A percentile compares a stretch with the other conserved stretches of the same genome.
These are phyloP conservation scores for Clarias platycephalus DNA, from an alignment of 2,797 vertebrate genomes.

Conservation along the genomic window DNA sequence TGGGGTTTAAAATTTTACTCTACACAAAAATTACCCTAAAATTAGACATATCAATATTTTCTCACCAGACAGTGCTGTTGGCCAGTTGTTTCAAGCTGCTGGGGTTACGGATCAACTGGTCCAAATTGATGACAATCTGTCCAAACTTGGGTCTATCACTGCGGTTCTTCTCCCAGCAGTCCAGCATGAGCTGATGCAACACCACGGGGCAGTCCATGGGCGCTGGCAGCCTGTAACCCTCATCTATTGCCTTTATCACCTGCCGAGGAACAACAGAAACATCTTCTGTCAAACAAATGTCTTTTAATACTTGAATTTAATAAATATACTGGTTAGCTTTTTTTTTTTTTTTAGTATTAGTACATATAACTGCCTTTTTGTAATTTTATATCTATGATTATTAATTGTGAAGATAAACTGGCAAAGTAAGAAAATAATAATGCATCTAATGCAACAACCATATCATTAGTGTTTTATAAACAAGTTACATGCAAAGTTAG, in stretches of 20 bases:
- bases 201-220: constrained; percentile 95
- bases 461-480: neutral
- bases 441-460: neutral
- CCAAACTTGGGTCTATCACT: constrained; percentile 93
- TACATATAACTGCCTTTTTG: neutral
- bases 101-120: constrained; percentile 94
- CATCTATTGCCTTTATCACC: constrained; percentile 97
- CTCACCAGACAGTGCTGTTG: constrained; percentile 57
- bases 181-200: constrained; percentile 95
- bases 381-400: neutral
- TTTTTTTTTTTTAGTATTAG: neutral
- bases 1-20: neutral
- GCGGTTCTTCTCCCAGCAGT: constrained; percentile 97
- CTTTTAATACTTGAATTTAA: neutral
- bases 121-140: constrained; percentile 91
- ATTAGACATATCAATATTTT: neutral
- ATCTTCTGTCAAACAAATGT: constrained; percentile 5
- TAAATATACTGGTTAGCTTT: neutral
- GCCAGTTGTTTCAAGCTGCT: constrained; percentile 89
- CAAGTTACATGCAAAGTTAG: constrained; percentile 38
- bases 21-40: neutral
- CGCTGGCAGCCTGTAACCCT: constrained; percentile 94
- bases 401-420: neutral
- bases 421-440: no score
- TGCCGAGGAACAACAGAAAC: constrained; percentile 54